Base-by-base conservation (phyloP, 2,113 vertebrate species). In the Danionella cerebrum region DNA sequence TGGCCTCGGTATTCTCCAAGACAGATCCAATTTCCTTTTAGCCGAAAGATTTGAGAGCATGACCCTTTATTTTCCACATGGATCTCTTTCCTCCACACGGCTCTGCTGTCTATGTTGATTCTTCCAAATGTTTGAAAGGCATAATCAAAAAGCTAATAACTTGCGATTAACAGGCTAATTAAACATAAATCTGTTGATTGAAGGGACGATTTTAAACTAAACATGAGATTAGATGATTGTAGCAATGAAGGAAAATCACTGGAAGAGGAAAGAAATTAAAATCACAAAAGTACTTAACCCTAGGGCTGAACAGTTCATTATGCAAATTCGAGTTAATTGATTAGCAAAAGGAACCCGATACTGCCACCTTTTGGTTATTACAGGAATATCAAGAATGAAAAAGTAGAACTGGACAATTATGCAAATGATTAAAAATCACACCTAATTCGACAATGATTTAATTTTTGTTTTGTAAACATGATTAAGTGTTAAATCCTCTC, bases 1-100 rank as follows among this genome's bases (percentile, higher is more conserved):
- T 11, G 1, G 27, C 27, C 29, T 48, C 27, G 22, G 59, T 35
- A 10, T 48, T 63, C 44, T 63, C 58, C 2, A 35, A 62, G 16
- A 19, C 8, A 42, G 41, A 62, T 47, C 44, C 44, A 6, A 64
- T 64, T 64, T 64, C 44, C 18, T 27, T 36, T 36, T 35, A 14
- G 59, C 59, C 41, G 59, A 64, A 35, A 42, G 48, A 63, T 48
- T 9, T n/a, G 18, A 63, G 59, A 63, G 42, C 27, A 5, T 31
- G 59, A 36, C 18, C 44, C 59, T 35, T 21, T 64, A 48, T 64
- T 48, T 24, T 21, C 19, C 19, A 33, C 22, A 36, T 7, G 19
- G 18, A 57, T 35, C 19, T 60, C 57, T 44, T n/a, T 48, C 53
- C 12, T 13, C 21, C 12, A 6, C 18, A n/a, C 18, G 24, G 11